Evolutionary conservation across 2,113 vertebrate species (phyloP).

Genomic region (Brachyhypopomus occidentalis): DNA sequence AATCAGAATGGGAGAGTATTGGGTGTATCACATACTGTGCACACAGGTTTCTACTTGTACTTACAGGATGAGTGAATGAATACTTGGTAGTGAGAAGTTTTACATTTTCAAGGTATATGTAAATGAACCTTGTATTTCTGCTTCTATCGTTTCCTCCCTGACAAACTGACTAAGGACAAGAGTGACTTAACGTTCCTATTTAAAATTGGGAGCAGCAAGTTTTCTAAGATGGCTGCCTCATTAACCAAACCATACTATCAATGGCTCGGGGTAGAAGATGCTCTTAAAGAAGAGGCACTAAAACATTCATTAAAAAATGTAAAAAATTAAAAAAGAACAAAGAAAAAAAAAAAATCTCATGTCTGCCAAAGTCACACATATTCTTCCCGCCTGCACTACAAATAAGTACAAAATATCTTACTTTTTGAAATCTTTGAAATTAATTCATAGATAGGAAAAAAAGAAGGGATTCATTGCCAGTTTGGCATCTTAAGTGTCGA

Average conservation of each 20-base stretch:
- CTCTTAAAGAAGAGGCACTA: background rate
- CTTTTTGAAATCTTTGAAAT: background rate
- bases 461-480: background rate
- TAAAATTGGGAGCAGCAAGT: constrained; percentile 26
- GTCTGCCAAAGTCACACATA: too few relatives aligned
- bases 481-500: background rate
- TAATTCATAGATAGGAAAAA: background rate
- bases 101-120: background rate
- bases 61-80: background rate
- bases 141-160: background rate
- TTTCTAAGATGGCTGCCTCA: constrained; percentile 33
- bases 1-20: constrained; percentile 54
- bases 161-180: background rate
- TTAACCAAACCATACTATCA: constrained; percentile 6
- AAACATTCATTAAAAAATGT: background rate
- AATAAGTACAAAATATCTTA: background rate
- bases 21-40: constrained; percentile 9
- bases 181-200: background rate
- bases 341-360: too few relatives aligned
- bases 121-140: background rate
- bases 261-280: background rate
- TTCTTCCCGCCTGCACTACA: background rate
- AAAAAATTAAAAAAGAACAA: too few relatives aligned
- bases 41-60: constrained; percentile 36
- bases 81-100: constrained; percentile 65